Evolutionary conservation across 2,888 invertebrate species (phyloP).

Genomic region (Drosophila dives): DNA sequence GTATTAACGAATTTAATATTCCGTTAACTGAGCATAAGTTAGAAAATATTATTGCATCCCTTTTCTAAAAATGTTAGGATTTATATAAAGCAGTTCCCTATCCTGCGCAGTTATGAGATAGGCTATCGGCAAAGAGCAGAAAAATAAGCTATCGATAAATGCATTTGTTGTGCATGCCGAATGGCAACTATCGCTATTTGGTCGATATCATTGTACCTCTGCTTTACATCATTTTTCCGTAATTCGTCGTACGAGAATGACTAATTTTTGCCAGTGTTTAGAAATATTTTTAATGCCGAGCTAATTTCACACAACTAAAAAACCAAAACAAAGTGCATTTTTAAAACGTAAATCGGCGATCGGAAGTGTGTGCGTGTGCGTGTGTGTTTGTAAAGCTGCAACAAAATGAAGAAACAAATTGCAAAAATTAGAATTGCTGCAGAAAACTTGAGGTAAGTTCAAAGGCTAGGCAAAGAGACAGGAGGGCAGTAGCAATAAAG

Average conservation of each 20-base stretch:
- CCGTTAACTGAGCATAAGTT: neutral
- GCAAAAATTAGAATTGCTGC: conserved; percentile 85
- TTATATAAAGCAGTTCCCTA: neutral
- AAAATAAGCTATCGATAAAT: conserved; percentile 18
- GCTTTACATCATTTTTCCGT: conserved; percentile 64
- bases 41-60: neutral
- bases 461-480: conserved; percentile 58
- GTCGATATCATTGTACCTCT: conserved; percentile 38
- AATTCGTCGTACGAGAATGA: conserved; percentile 70
- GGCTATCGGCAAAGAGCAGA: neutral
- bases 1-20: too few species aligned
- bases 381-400: conserved; percentile 41
- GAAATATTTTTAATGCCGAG: conserved; percentile 65
- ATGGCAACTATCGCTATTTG: conserved; percentile 29
- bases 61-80: too few species aligned
- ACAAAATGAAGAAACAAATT: conserved; percentile 85
- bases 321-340: conserved; percentile 54
- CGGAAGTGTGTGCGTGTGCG: conserved; percentile 31
- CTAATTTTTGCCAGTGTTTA: conserved; percentile 73
- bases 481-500: conserved; percentile 18
- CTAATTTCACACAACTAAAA: conserved; percentile 60
- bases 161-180: neutral
- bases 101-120: neutral
- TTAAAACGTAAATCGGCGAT: conserved; percentile 41
- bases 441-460: conserved; percentile 84